Evolutionary conservation across 2,113 vertebrate species (phyloP).

Genomic region (Empidonax alnorum): DNA sequence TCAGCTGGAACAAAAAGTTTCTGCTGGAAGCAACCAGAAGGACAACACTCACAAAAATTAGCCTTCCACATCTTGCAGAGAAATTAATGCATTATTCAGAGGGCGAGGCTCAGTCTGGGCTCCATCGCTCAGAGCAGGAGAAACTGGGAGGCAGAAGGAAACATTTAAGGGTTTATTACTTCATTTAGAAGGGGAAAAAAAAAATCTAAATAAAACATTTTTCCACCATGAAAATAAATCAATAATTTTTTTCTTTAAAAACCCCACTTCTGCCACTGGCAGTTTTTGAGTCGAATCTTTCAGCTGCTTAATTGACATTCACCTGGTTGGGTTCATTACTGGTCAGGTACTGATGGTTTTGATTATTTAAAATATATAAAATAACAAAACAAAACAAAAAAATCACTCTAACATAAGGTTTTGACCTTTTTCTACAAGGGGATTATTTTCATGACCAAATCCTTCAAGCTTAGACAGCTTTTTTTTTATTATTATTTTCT

Average conservation of each 20-base stretch:
- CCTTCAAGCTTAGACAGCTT: neutral
- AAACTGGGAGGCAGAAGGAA: neutral
- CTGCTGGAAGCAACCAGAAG: neutral
- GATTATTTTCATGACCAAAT: neutral
- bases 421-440: neutral
- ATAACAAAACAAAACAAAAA: neutral
- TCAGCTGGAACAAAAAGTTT: neutral
- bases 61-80: neutral
- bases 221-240: neutral
- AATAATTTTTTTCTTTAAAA: neutral
- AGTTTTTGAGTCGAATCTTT: neutral
- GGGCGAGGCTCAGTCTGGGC: neutral
- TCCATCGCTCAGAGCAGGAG: slow-evolving; percentile 5
- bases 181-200: neutral
- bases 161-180: neutral
- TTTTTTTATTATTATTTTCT: neutral
- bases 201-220: slow-evolving; percentile 3
- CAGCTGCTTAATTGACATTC: neutral
- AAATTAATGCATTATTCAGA: slow-evolving; percentile 51
- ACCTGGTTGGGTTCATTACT: neutral
- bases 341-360: neutral
- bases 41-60: neutral
- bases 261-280: neutral
- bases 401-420: neutral
- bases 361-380: neutral